These are phyloP conservation scores for Podarcis muralis DNA, from an alignment of 2,113 vertebrate genomes.

Conservation along the genomic window DNA sequence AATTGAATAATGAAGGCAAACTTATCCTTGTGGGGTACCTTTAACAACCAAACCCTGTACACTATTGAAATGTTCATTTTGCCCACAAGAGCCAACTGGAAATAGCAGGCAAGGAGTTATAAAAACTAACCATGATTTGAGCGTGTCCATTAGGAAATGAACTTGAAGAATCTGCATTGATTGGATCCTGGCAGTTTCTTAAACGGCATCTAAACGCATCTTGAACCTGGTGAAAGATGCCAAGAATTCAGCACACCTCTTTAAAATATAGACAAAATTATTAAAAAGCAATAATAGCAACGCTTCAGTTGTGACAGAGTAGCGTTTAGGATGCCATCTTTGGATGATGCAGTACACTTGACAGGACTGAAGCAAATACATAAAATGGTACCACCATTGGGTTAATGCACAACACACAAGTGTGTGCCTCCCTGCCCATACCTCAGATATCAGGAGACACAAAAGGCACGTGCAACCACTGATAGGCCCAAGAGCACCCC, in stretches of 20 bases:
- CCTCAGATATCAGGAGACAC: background rate
- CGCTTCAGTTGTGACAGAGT: constrained; percentile 15
- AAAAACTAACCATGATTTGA: constrained; percentile 95
- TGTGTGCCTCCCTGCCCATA: background rate
- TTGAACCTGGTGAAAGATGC: constrained; percentile 84
- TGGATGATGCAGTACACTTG: background rate
- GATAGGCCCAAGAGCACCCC: background rate
- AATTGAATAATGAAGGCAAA: background rate
- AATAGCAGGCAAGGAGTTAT: constrained; percentile 33
- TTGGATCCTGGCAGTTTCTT: constrained; percentile 98
- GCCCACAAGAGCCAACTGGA: background rate
- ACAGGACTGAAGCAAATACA: background rate
- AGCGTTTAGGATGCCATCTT: background rate
- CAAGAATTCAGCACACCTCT: constrained; percentile 40
- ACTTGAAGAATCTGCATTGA: constrained; percentile 93
- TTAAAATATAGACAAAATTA: constrained; percentile 11
- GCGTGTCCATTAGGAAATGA: constrained; percentile 98
- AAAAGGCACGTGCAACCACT: background rate
- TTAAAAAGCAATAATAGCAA: background rate
- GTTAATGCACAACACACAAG: background rate
- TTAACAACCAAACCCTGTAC: too few relatives aligned
- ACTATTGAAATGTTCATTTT: constrained; percentile 2
- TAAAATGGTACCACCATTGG: background rate
- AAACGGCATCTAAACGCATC: constrained; percentile 97
- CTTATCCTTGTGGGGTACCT: background rate